Percentiles rank a stretch among this genome's conserved stretches.
Conservation (phyloP, 2,888 invertebrate genomes). For the Agrotis exclamationis region DNA sequence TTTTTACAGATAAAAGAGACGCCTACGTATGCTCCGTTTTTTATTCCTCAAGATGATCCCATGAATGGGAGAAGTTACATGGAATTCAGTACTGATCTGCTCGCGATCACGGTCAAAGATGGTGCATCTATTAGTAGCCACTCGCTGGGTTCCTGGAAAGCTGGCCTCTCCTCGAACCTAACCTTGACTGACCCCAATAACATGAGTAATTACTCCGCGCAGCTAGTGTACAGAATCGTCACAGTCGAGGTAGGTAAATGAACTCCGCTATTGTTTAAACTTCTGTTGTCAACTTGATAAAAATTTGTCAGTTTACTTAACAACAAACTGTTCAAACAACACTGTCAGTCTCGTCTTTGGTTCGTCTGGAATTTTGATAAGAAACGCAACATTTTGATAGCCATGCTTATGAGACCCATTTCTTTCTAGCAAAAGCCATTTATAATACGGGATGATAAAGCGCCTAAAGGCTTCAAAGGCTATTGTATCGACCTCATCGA, state of each 20-base stretch:
- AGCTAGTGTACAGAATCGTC: slow-evolving; percentile 96
- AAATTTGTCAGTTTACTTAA: slow-evolving; percentile 77
- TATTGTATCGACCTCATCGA: slow-evolving; percentile 99
- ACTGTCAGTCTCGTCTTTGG: slow-evolving; percentile 66
- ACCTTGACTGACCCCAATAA: slow-evolving; percentile 92
- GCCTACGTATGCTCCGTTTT: slow-evolving; percentile 93
- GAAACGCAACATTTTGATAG: slow-evolving; percentile 45
- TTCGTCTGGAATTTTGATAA: slow-evolving; percentile 70
- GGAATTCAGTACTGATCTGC: slow-evolving; percentile 94
- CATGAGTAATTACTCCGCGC: slow-evolving; percentile 94
- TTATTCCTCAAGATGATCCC: slow-evolving; percentile 91
- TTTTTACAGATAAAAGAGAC: slow-evolving; percentile 90
- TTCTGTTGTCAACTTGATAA: slow-evolving; percentile 79
- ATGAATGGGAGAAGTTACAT: slow-evolving; percentile 94
- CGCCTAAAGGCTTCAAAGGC: slow-evolving; percentile 94
- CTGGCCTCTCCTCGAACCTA: slow-evolving; percentile 93
- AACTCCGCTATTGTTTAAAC: slow-evolving; percentile 80
- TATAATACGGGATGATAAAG: slow-evolving; percentile 93
- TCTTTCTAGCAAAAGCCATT: slow-evolving; percentile 95
- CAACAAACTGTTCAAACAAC: slow-evolving; percentile 82
- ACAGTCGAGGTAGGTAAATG: slow-evolving; percentile 94
- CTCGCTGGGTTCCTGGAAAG: slow-evolving; percentile 94
- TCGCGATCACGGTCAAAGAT: slow-evolving; percentile 93
- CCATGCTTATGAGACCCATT: slow-evolving; percentile 22
- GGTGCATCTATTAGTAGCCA: slow-evolving; percentile 94